Evolutionary conservation across 2,888 invertebrate genomes (phyloP).

Genomic region (Ormyrus pomaceus): DNA sequence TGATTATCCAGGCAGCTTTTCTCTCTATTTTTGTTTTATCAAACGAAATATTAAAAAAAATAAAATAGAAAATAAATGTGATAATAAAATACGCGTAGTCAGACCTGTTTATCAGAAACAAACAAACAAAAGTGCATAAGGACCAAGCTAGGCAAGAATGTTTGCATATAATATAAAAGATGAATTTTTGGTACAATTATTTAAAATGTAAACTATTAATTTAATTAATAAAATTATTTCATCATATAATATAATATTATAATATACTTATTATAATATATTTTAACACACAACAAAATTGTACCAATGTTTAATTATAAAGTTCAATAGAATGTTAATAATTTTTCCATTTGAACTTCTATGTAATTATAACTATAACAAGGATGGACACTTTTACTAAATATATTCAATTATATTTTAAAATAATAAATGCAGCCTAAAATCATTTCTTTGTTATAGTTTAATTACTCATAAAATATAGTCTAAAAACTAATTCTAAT

Average conservation of each 20-base stretch:
- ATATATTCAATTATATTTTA: too few relatives aligned
- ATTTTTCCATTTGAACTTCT: slow-evolving; percentile 11
- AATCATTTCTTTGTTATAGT: slow-evolving; percentile 1
- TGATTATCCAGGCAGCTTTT: slow-evolving; percentile 62
- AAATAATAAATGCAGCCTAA: neutral
- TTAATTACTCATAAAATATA: slow-evolving; percentile 1
- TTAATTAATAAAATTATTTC: neutral
- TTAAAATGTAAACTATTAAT: neutral
- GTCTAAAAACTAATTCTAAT: slow-evolving; percentile 27
- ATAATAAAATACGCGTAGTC: slow-evolving; percentile 69
- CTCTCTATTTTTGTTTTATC: slow-evolving; percentile 62
- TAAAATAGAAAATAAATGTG: slow-evolving; percentile 74
- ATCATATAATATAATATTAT: neutral
- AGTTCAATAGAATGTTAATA: slow-evolving; percentile 16
- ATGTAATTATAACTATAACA: too few relatives aligned
- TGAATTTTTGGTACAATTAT: slow-evolving; percentile 39
- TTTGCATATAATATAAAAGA: slow-evolving; percentile 49
- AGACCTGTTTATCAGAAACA: slow-evolving; percentile 75
- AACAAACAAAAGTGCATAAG: slow-evolving; percentile 73
- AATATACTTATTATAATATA: neutral
- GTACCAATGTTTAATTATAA: slow-evolving; percentile 36
- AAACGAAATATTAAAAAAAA: slow-evolving; percentile 66
- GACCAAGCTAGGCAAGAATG: slow-evolving; percentile 58
- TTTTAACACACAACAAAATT: neutral
- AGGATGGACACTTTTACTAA: too few relatives aligned